Evolutionary conservation across 2,113 vertebrate genomes (phyloP), one percentile per base, ranked within the genome.

Genomic region (Tachysurus fulvidraco): DNA sequence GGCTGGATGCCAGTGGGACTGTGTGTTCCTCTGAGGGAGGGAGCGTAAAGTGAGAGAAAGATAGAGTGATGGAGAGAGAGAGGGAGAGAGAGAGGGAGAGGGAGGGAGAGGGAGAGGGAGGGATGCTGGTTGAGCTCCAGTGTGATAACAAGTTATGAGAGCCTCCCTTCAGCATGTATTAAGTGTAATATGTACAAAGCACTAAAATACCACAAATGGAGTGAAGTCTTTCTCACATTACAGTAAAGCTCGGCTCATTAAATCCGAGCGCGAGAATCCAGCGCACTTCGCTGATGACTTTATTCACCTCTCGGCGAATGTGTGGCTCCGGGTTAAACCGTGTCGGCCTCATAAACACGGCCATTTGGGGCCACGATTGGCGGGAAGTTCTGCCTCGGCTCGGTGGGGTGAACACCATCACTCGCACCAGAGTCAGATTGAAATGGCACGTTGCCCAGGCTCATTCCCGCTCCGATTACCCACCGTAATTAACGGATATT

Each of bases 391-490:
- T 25, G 50, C 62, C 60, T 83, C 44, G 69, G 81, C 84, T 87
- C 71, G 69, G 84, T 54, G 73, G 83, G 89, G 88, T 86, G 84
- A 91, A 85, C 77, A 77, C 85, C 81, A n/a, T 87, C 64, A 54
- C 69, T 81, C 86, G 67, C 86, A 89, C 91, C 88, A 86, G 89
- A 92, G 92, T 94, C 92, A 93, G 88, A 92, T 88, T 91, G 86
- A 92, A 92, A 92, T 91, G 91, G 90, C 92, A 89, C 10, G 3
- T 14, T 5, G 87, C 92, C 91, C 67, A 54, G 91, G 85, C 93
- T 93, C 92, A 94, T 95, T 94, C 94, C 91, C 90, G 92, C 91
- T 89, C 91, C 92, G 91, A 95, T 95, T 94, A 94, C 93, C 89
- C 88, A 90, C 91, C 78, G 91, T 94, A 93, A 95, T 94, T 93